A percentile compares a stretch with the other conserved stretches of the same genome.
Conservation (phyloP, 2,888 invertebrate genomes). For the Mythimna albipuncta region DNA sequence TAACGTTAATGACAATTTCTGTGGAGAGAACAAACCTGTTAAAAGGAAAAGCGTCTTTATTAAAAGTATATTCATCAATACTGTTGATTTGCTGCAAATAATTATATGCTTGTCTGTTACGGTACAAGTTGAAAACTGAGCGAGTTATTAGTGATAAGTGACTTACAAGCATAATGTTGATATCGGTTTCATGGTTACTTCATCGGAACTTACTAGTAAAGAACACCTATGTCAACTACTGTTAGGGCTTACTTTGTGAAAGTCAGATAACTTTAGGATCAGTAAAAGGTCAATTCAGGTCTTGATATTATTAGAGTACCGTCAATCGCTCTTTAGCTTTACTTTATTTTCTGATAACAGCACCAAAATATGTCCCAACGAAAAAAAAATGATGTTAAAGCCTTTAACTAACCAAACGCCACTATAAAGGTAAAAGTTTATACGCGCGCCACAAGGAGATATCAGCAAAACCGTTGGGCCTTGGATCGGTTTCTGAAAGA, state of each 20-base stretch:
- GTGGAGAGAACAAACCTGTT: conserved; percentile 36
- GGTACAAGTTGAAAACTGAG: conserved; percentile 12
- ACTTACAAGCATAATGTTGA: not conserved
- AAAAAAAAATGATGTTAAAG: not conserved
- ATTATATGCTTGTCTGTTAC: conserved; percentile 39
- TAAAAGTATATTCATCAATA: conserved; percentile 15
- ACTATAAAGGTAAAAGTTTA: too few relatives aligned
- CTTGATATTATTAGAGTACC: not conserved
- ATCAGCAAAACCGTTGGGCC: too few relatives aligned
- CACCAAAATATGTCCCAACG: not conserved
- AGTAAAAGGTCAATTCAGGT: not conserved
- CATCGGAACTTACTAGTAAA: not conserved
- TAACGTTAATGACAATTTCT: conserved; percentile 17
- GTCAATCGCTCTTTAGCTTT: not conserved
- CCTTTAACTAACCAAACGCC: not conserved
- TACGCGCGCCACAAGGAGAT: too few relatives aligned
- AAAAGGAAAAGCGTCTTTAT: conserved; percentile 27
- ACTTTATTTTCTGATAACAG: not conserved
- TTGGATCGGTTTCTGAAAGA: too few relatives aligned
- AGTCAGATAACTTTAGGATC: too few relatives aligned
- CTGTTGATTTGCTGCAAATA: conserved; percentile 23
- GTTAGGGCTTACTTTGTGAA: not conserved
- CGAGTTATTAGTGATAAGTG: not conserved
- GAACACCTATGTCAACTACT: not conserved
- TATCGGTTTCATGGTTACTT: not conserved